phyloP scores from a whole-genome alignment of 53 echinoderm and acorn worm species.

The Apostichopus leukothele region DNA sequence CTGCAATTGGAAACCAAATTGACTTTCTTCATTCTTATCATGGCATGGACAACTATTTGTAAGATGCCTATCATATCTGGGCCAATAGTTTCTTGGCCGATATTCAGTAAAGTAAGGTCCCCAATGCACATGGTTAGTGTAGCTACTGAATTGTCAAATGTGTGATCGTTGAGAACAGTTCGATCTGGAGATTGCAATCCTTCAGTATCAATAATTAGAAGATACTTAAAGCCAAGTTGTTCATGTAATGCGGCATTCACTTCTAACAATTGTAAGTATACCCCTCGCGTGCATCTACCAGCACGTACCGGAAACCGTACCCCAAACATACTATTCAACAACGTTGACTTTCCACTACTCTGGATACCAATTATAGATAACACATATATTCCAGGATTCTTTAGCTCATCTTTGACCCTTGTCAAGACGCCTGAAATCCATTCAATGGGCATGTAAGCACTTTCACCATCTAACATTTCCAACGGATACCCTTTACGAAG shows the following conservation, averaged over 20 bases:
- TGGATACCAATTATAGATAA: constrained; percentile 30
- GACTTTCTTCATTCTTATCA: constrained; percentile 34
- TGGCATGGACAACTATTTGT: constrained; percentile 25
- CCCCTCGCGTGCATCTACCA: constrained; percentile 45
- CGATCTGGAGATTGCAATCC: constrained; percentile 13
- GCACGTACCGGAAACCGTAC: constrained; percentile 43
- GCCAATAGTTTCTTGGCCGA: constrained; percentile 21
- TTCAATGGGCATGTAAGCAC: not conserved
- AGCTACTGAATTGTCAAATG: constrained; percentile 15
- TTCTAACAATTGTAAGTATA: constrained; percentile 45
- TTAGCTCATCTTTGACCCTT: not conserved
- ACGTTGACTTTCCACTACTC: constrained; percentile 61
- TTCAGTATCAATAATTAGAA: constrained; percentile 27
- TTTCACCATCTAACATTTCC: not conserved
- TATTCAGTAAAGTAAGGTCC: constrained; percentile 25
- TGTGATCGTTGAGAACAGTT: not conserved
- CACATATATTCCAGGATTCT: not conserved
- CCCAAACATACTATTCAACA: constrained; percentile 58
- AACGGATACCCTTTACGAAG: not conserved
- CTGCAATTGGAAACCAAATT: not conserved
- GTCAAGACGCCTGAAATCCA: not conserved
- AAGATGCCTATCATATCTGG: constrained; percentile 15
- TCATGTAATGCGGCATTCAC: not conserved
- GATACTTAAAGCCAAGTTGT: not conserved
- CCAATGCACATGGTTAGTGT: constrained; percentile 4